These are phyloP conservation scores for Xanthorhoe designata DNA, from an alignment of 2,888 invertebrate species.

Conservation along the genomic window DNA sequence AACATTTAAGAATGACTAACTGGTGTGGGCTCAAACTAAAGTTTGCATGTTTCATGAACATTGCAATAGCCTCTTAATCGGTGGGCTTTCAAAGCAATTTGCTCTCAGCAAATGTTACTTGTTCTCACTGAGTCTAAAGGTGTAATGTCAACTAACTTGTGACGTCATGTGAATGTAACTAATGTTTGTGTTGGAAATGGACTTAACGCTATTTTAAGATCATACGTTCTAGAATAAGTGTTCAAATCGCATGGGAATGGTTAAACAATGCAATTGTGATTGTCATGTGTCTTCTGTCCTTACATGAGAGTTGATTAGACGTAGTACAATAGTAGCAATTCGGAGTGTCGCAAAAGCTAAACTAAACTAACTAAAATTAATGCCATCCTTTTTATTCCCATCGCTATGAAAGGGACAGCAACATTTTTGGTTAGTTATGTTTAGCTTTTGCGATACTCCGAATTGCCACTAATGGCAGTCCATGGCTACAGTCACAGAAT, in stretches of 20 bases:
- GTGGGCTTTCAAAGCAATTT: conserved; percentile 1
- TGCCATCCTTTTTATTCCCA: too few species aligned
- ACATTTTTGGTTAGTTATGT: too few species aligned
- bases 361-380: too few species aligned
- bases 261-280: neutral
- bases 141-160: conserved; percentile 1
- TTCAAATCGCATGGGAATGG: neutral
- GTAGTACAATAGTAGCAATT: neutral
- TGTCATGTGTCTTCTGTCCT: too few species aligned
- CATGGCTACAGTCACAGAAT: too few species aligned
- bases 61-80: conserved; percentile 3
- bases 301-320: neutral
- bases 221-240: neutral
- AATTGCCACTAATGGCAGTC: too few species aligned
- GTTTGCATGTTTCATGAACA: conserved; percentile 19
- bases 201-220: neutral
- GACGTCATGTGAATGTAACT: conserved; percentile 6
- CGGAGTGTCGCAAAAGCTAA: too few species aligned
- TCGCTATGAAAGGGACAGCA: too few species aligned
- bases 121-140: too few species aligned
- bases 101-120: neutral
- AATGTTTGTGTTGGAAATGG: conserved; percentile 1
- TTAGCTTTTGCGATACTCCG: too few species aligned
- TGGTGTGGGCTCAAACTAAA: conserved; percentile 31
- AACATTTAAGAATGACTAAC: conserved; percentile 42